Evolutionary conservation across 2,113 vertebrate species (phyloP), one percentile per base, ranked within the genome.

Genomic region (Megalops atlanticus): DNA sequence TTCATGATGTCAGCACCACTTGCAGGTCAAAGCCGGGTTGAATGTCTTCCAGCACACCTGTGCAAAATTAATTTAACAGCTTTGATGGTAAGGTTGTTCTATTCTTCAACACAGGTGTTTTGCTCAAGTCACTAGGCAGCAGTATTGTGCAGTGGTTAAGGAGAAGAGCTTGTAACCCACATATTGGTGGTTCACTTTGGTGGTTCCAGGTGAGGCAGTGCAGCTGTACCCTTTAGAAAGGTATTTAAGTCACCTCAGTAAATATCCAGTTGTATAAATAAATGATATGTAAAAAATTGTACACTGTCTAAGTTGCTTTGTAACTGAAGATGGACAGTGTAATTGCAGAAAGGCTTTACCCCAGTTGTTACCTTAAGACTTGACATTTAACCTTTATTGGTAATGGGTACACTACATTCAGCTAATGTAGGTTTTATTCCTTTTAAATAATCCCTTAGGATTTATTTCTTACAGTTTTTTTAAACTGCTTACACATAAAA

Each of bases 41-140:
- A 82, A 77, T 80, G 80, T 77, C 76, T 72, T 81, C 70, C 77
- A 87, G 49, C 79, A 78, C 85, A 86, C 86, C 81, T 85, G 84
- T 81, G 80, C 64, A 45, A 80, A 85, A 84, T 86, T 84, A 87
- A 86, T 83, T 72, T 64, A 79, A 71, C 40, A 41, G 18, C 54
- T 77, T 76, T 85, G 88, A 86, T 84, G 83, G 75, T 81, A 52
- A 83, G 76, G 69, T 58, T 43, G 78, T 47, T 69, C 38, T 36
- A 49, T 54, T 80, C 43, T 36, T 52, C 12, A 0, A 81, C 68
- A 76, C 84, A 82, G 82, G 79, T 83, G 82, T 77, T 41, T 58
- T 75, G 52, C 76, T 78, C 82, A 64, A 74, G 71, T 79, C 36
- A 47, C 78, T n/a, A 68, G 52, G 14, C 18, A 54, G n/a, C n/a